These are phyloP conservation scores for Melanotaenia pygmaea DNA, from an alignment of 2,797 vertebrate species.

Conservation along the genomic window DNA sequence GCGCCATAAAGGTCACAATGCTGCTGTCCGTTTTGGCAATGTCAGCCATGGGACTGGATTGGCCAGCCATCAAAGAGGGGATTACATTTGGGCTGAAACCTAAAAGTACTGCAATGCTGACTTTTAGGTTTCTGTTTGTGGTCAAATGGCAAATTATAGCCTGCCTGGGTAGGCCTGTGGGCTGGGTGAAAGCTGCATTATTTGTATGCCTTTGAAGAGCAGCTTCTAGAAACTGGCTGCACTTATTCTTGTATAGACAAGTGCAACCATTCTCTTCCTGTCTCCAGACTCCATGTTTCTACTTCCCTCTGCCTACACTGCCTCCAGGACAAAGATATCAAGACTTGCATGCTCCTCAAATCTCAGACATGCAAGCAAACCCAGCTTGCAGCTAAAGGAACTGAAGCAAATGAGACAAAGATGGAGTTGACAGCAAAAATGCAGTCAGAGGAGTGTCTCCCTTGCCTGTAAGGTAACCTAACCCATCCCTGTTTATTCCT, in stretches of 20 bases:
- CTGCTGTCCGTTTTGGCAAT: conserved; percentile 48
- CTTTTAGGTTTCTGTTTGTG: conserved; percentile 43
- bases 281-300: conserved; percentile 34
- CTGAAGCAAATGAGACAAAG: conserved; percentile 55
- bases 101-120: conserved; percentile 66
- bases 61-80: conserved; percentile 73
- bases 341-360: conserved; percentile 42
- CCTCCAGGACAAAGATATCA: conserved; percentile 64
- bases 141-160: conserved; percentile 74
- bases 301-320: conserved; percentile 37
- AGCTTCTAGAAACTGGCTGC: conserved; percentile 61
- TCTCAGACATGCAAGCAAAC: conserved; percentile 52
- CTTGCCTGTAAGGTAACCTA: conserved; percentile 29
- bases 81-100: conserved; percentile 69
- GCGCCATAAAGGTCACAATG: conserved; percentile 71
- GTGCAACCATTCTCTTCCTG: conserved; percentile 64
- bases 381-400: conserved; percentile 50
- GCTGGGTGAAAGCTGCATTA: conserved; percentile 11
- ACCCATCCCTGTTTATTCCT: conserved; percentile 43
- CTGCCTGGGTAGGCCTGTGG: conserved; percentile 56
- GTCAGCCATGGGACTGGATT: conserved; percentile 69
- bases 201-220: conserved; percentile 20
- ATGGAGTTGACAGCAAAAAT: conserved; percentile 32
- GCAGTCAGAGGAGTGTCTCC: conserved; percentile 32
- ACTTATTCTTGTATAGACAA: conserved; percentile 78